These are phyloP conservation scores for Meloidogyne hapla DNA, from an alignment of 1,140 invertebrate genomes.

Conservation along the genomic window DNA sequence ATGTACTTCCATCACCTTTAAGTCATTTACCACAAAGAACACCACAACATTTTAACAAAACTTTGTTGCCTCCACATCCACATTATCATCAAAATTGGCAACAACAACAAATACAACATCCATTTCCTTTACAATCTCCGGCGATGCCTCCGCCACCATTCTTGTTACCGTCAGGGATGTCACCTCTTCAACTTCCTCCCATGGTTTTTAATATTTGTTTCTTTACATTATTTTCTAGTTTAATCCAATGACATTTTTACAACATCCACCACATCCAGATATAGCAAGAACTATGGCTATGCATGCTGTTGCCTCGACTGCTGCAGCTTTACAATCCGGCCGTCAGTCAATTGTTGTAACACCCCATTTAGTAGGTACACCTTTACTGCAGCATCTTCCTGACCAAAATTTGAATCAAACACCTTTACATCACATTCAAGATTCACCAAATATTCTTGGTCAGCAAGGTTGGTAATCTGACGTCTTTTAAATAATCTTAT, in stretches of 20 bases:
- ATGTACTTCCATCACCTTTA: not conserved
- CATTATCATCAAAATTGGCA: not conserved
- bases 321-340: not conserved
- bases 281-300: not conserved
- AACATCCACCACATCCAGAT: not conserved
- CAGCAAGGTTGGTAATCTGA: not conserved
- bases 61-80: not conserved
- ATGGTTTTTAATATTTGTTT: not conserved
- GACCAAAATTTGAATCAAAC: not conserved
- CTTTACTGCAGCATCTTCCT: not conserved
- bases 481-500: too few species aligned
- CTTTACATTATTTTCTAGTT: not conserved
- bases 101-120: not conserved
- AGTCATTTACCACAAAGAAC: not conserved
- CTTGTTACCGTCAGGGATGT: not conserved
- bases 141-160: not conserved
- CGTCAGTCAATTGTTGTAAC: not conserved
- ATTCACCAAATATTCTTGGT: slow-evolving; percentile 5
- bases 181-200: not conserved
- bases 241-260: not conserved
- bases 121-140: not conserved
- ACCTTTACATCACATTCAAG: not conserved
- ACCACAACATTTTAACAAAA: not conserved
- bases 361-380: not conserved
- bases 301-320: not conserved